Evolutionary conservation across 2,888 invertebrate genomes (phyloP), one percentile per base, ranked within the genome.

Genomic region (Chloroclysta siterata): DNA sequence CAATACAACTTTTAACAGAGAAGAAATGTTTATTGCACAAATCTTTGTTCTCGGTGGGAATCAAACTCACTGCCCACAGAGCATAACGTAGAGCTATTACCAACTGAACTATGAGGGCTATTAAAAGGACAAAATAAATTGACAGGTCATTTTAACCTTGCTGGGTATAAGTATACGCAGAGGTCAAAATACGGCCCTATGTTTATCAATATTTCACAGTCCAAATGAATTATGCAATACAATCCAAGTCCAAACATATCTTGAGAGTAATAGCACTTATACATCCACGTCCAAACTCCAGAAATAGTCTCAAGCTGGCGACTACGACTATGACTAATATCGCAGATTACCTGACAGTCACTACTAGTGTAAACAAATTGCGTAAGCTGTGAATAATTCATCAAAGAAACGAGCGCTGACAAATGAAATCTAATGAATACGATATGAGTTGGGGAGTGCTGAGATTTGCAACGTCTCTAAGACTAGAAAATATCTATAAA

Each of bases 361-460:
- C 60, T 65, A 58, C 81, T 83, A 81, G 80, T 79, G 80, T 85
- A 85, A 88, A 89, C 89, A 89, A 89, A 90, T 88, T 84, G 87
- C 81, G 76, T 82, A 75, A 79, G 74, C 78, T 66, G 80, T 90
- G 88, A 90, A 90, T 90, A 87, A 89, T 90, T 87, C 87, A 90
- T 90, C 88, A 88, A 87, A 87, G 85, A 85, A 86, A 81, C 83
- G 74, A 78, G 85, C 81, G 81, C 86, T 89, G 88, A 89, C 89
- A 89, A 90, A 90, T 90, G 89, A 89, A 89, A 90, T 89, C 82
- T 89, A 89, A 88, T 89, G 89, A 90, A 90, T 90, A 89, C 78
- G 84, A 85, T 90, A 90, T 90, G 90, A 90, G 89, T 81, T 72
- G 69, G 78, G 74, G 76, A 72, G 79, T 74, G 73, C 79, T 22